Percentiles rank a stretch among this genome's conserved stretches.
Evolutionary conservation across 2,888 invertebrate species (phyloP).

Genomic region (Agriotes lineatus): DNA sequence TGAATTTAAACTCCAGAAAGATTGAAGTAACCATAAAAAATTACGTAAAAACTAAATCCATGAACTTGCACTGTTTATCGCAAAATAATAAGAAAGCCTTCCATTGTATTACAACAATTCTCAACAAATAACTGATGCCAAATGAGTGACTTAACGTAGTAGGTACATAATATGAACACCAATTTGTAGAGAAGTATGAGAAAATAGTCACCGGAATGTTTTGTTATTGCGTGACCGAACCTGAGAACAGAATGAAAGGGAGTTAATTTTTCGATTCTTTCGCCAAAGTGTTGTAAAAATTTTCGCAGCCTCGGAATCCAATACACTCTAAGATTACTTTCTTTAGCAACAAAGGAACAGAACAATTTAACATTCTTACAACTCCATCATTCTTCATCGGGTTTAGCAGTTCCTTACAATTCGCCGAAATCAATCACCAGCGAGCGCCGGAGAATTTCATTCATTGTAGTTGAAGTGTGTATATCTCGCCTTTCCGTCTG

Average conservation of each 20-base stretch:
- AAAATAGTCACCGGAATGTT: neutral
- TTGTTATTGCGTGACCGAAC: neutral
- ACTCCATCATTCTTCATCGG: slow-evolving; percentile 25
- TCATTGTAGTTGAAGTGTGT: slow-evolving; percentile 40
- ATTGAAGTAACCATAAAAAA: too few relatives aligned
- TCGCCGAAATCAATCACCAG: slow-evolving; percentile 47
- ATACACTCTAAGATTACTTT: slow-evolving; percentile 14
- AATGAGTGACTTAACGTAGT: too few relatives aligned
- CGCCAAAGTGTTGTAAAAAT: slow-evolving; percentile 14
- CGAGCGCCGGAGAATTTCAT: slow-evolving; percentile 36
- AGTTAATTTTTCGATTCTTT: slow-evolving; percentile 17
- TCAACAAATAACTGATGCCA: too few relatives aligned
- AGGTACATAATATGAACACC: too few relatives aligned
- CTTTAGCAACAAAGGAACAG: slow-evolving; percentile 20
- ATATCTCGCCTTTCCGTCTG: slow-evolving; percentile 22
- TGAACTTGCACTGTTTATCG: too few relatives aligned
- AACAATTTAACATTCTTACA: slow-evolving; percentile 21
- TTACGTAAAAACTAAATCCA: too few relatives aligned
- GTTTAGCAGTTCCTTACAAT: slow-evolving; percentile 18
- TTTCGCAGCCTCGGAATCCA: slow-evolving; percentile 3
- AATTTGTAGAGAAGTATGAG: too few relatives aligned
- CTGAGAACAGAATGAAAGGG: neutral
- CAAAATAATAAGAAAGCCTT: too few relatives aligned
- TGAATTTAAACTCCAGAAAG: too few relatives aligned
- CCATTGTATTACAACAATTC: too few relatives aligned